These are phyloP conservation scores for Numenius phaeopus DNA, from an alignment of 2,797 vertebrate genomes.

Conservation along the genomic window DNA sequence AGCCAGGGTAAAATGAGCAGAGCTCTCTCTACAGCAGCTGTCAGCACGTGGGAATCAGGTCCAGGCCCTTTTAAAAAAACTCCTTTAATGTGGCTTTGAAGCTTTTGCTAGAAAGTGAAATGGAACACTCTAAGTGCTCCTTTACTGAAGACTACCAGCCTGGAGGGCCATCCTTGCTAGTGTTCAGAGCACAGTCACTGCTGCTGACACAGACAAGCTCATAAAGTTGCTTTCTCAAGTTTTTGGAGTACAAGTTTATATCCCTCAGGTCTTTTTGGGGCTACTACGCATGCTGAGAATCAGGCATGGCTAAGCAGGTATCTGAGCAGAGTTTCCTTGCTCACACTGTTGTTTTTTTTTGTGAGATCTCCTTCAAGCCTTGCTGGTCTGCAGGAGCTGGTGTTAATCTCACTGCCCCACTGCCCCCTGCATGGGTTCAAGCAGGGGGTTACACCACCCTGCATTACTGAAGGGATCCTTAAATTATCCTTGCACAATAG, in stretches of 20 bases:
- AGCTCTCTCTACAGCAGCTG: not conserved
- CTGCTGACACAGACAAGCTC: not conserved
- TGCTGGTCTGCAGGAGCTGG: not conserved
- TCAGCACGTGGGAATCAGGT: not conserved
- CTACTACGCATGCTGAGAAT: not conserved
- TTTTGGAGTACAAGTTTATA: not conserved
- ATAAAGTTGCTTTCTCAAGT: not conserved
- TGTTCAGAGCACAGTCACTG: not conserved
- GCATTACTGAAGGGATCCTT: not conserved
- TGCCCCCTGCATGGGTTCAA: not conserved
- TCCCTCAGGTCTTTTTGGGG: rapidly evolving
- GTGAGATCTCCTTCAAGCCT: not conserved
- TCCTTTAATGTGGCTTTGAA: not conserved
- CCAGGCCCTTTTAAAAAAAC: not conserved
- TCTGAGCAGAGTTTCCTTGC: not conserved
- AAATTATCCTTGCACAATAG: not conserved
- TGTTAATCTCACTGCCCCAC: not conserved
- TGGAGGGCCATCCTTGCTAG: not conserved
- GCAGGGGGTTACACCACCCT: not conserved
- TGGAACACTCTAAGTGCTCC: not conserved
- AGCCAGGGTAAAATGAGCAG: not conserved
- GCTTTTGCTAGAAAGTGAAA: not conserved
- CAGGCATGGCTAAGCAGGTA: not conserved
- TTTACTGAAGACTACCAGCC: not conserved
- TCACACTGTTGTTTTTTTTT: not conserved